A percentile compares a stretch with the other conserved stretches of the same genome.
These are phyloP conservation scores for Menidia beryllina DNA, from an alignment of 2,113 vertebrate species.

Conservation along the genomic window DNA sequence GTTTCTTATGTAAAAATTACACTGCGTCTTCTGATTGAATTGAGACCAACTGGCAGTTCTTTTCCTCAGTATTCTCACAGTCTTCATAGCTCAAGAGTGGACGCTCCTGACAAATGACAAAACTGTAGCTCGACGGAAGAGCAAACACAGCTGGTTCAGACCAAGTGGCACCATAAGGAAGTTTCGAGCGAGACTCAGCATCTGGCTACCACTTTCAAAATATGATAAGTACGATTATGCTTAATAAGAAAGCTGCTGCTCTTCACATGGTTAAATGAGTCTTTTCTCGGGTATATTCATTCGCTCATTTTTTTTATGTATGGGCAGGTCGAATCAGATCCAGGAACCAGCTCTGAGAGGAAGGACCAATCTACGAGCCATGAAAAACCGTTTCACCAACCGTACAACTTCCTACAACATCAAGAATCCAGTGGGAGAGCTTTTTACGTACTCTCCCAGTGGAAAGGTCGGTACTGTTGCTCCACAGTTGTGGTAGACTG, in stretches of 20 bases:
- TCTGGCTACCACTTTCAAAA: conserved; percentile 91
- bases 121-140: conserved; percentile 86
- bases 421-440: conserved; percentile 90
- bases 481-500: too few species aligned
- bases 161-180: conserved; percentile 91
- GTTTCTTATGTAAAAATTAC: neutral
- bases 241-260: neutral
- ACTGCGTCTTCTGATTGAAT: neutral
- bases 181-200: conserved; percentile 89
- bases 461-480: conserved; percentile 84
- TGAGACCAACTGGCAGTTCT: neutral
- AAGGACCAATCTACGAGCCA: conserved; percentile 82
- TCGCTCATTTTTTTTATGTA: neutral
- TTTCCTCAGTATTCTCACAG: conserved; percentile 85
- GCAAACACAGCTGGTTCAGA: conserved; percentile 91
- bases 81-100: conserved; percentile 92
- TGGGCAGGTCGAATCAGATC: conserved; percentile 79
- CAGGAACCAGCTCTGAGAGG: conserved; percentile 79
- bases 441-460: conserved; percentile 86
- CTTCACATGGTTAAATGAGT: neutral
- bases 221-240: conserved; percentile 83
- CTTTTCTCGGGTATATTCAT: neutral
- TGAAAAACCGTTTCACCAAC: conserved; percentile 88
- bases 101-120: conserved; percentile 90
- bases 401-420: conserved; percentile 87